Evolutionary conservation across 2,113 vertebrate genomes (phyloP), one percentile per base, ranked within the genome.

Genomic region (Phoxinus phoxinus): DNA sequence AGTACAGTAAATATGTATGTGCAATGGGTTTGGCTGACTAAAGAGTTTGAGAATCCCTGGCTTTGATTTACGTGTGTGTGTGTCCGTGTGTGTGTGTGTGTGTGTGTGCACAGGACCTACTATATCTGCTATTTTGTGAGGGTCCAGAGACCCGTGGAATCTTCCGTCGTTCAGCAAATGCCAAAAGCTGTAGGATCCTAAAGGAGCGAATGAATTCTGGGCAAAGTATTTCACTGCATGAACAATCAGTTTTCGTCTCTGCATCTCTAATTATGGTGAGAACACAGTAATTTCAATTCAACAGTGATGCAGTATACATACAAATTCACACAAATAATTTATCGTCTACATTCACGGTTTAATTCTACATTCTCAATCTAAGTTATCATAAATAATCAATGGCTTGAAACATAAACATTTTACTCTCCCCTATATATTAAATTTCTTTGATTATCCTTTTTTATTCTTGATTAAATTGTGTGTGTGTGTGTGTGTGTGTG

Each of bases 81-180:
- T 46, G 44, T 46, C 11, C 13, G 44, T 78, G 61, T 56, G 27
- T 69, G 11, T 76, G 32, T 77, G 46, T 87, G 25, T 84, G 56
- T 74, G 65, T 87, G n/a, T 79, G 5, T 27, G 2, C n/a, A 0
- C 9, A 96, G 94, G 95, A 95, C 80, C 93, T 96, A 91, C 92
- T 96, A 37, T 90, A 93, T 9, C 88, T 96, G 44, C 89, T 96
- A 35, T 96, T 95, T 87, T 91, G 93, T 0, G 91, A 95, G 84
- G 94, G 94, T 27, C 95, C 95, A 10, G 92, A 93, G 53, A 96
- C 95, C 0, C 91, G 87, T 35, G 95, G 95, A 44, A 94, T 96
- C 89, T 96, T 96, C 90, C 93, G 94, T 74, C 94, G 94, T 25
- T 96, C 95, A 17, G 95, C 95, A 59, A 96, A 95, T 81, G 94